A percentile compares a stretch with the other conserved stretches of the same genome.
Evolutionary conservation across 1,140 invertebrate species (phyloP).

Genomic region (Pantala flavescens): DNA sequence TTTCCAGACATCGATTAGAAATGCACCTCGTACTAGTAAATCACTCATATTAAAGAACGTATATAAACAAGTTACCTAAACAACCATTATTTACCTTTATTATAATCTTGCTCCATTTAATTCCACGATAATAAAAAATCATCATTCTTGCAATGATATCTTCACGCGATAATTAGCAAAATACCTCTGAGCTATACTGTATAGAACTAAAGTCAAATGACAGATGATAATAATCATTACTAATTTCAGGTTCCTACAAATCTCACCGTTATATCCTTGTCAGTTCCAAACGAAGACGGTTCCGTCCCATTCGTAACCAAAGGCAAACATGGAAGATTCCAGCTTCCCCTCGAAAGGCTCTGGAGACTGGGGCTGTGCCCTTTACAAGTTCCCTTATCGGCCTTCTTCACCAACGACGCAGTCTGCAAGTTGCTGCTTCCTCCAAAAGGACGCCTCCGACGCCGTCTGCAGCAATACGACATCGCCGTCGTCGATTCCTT

Average conservation of each 20-base stretch:
- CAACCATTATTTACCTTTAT: no score
- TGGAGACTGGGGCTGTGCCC: not conserved
- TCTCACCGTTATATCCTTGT: constrained; percentile 20
- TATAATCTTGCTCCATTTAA: no score
- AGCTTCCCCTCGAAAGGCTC: not conserved
- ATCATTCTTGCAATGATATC: no score
- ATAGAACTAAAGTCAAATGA: no score
- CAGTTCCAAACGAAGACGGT: not conserved
- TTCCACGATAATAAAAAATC: no score
- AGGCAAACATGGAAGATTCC: not conserved
- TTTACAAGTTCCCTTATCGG: not conserved
- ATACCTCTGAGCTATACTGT: no score
- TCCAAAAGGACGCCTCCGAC: not conserved
- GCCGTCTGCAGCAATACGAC: constrained; percentile 21
- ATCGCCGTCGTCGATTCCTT: constrained; percentile 25
- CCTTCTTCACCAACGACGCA: not conserved
- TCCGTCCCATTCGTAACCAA: not conserved
- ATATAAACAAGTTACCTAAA: no score
- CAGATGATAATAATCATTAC: no score
- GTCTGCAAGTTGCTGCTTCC: not conserved
- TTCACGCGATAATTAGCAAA: no score
- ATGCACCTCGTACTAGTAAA: no score
- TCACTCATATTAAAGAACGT: no score
- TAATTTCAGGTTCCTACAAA: not conserved
- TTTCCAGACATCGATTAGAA: no score